These are phyloP conservation scores for Trachelus iudaicus DNA, from an alignment of 2,888 invertebrate genomes.

Conservation along the genomic window DNA sequence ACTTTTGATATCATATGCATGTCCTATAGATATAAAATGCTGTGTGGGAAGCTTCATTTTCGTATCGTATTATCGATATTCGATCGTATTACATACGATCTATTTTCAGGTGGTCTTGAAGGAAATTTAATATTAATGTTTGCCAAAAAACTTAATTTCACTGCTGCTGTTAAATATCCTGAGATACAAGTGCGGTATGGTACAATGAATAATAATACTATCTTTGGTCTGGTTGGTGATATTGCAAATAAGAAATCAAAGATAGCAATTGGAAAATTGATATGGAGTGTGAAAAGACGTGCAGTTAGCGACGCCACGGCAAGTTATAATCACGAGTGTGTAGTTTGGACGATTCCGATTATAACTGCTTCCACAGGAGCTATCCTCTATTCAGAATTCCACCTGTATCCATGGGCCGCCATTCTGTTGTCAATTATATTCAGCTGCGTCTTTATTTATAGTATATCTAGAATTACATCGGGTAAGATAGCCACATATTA, in stretches of 20 bases:
- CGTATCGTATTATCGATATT: too few species aligned
- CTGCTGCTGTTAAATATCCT: background rate
- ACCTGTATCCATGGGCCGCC: background rate
- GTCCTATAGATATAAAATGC: too few species aligned
- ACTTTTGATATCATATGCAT: too few species aligned
- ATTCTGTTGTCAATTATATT: background rate
- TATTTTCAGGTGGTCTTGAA: background rate
- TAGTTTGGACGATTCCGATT: background rate
- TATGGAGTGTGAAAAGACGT: background rate
- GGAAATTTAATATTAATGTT: background rate
- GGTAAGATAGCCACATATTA: background rate
- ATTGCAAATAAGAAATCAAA: background rate
- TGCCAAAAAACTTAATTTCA: background rate
- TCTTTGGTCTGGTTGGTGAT: background rate
- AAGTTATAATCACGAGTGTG: background rate
- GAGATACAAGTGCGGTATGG: background rate
- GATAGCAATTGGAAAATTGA: background rate
- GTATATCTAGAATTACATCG: background rate
- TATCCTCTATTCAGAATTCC: background rate
- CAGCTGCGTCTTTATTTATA: background rate
- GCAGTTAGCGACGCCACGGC: background rate
- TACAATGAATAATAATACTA: background rate
- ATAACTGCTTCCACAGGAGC: background rate
- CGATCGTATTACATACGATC: background rate
- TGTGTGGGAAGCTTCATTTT: background rate